Evolutionary conservation across 2,888 invertebrate genomes (phyloP).

Genomic region (Isotomurus palustris): DNA sequence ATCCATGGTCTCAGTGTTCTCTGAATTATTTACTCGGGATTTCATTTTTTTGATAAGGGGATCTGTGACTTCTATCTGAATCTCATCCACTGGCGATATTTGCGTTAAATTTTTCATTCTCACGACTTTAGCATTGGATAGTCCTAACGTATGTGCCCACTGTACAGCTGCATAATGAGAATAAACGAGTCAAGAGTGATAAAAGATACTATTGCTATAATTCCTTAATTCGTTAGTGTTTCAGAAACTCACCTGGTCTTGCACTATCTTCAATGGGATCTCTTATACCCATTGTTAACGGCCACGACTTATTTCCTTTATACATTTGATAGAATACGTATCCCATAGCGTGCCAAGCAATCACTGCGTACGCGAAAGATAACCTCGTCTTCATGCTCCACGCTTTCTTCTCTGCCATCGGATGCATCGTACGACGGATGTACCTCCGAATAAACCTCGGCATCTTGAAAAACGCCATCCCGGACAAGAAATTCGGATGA

Average conservation of each 20-base stretch:
- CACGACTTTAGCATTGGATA: slow-evolving; percentile 58
- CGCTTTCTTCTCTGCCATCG: slow-evolving; percentile 56
- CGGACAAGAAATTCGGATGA: no score
- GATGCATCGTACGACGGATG: slow-evolving; percentile 54
- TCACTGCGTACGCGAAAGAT: slow-evolving; percentile 60
- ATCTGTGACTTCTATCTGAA: no score
- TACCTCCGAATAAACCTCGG: slow-evolving; percentile 54
- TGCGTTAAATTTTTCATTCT: slow-evolving; percentile 56
- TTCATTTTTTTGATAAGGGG: no score
- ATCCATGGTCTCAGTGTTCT: no score
- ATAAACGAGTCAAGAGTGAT: background rate
- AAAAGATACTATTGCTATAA: no score
- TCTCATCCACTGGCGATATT: slow-evolving; percentile 23
- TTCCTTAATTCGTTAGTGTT: background rate
- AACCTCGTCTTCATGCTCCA: slow-evolving; percentile 60
- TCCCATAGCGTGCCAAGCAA: slow-evolving; percentile 70
- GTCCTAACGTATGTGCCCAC: slow-evolving; percentile 58
- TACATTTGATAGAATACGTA: slow-evolving; percentile 59
- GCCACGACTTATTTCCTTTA: slow-evolving; percentile 64
- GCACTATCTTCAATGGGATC: slow-evolving; percentile 57
- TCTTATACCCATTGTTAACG: slow-evolving; percentile 61
- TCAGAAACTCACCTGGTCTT: slow-evolving; percentile 55
- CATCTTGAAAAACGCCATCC: slow-evolving; percentile 21
- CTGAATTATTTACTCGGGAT: no score
- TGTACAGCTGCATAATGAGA: slow-evolving; percentile 54